Evolutionary conservation across 1,140 invertebrate genomes (phyloP).

Genomic region (Reticulitermes speratus): DNA sequence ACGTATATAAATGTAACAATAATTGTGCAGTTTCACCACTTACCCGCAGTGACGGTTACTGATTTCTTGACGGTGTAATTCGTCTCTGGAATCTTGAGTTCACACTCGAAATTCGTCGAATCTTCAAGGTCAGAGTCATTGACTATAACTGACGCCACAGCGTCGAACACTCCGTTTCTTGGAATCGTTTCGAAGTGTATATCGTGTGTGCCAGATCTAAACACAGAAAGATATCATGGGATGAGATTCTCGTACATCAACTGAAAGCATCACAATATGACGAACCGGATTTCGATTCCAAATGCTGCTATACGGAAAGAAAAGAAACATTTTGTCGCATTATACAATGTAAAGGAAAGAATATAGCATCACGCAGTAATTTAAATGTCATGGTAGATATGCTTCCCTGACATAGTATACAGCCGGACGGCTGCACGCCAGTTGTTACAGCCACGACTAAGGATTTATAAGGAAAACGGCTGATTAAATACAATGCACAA

Average conservation of each 20-base stretch:
- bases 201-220: not conserved
- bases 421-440: not conserved
- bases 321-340: not conserved
- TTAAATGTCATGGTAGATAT: not conserved
- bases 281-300: not conserved
- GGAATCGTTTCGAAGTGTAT: not conserved
- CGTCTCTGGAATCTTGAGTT: slow-evolving; percentile 19
- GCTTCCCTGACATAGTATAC: not conserved
- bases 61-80: slow-evolving; percentile 21
- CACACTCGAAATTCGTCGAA: slow-evolving; percentile 2
- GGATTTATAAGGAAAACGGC: not conserved
- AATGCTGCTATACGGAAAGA: not conserved
- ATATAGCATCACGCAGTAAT: not conserved
- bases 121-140: not conserved
- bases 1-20: not conserved
- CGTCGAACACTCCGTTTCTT: slow-evolving; percentile 9
- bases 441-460: not conserved
- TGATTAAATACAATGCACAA: not conserved
- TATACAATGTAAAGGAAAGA: not conserved
- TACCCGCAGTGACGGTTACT: not conserved
- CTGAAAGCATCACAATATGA: not conserved
- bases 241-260: not conserved
- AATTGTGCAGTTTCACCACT: not conserved
- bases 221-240: not conserved
- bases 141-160: not conserved